phyloP scores from a whole-genome alignment of 2,113 vertebrate species.

The human (Homo sapiens) region DNA sequence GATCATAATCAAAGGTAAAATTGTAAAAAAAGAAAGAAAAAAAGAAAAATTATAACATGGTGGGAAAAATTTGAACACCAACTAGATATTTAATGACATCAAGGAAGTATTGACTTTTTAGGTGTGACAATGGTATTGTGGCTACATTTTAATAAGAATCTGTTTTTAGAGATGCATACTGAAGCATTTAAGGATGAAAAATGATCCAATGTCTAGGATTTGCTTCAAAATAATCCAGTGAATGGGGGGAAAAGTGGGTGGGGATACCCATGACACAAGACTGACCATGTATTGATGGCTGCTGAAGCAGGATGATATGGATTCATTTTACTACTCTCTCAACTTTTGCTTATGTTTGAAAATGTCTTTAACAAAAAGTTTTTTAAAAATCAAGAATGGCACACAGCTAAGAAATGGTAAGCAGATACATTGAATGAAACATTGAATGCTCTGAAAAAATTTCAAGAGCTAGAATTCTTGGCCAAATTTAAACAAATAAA shows the following conservation, averaged over 20 bases:
- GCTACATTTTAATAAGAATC: background rate
- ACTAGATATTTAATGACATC: background rate
- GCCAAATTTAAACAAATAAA: slow-evolving; percentile 39
- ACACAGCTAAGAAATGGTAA: background rate
- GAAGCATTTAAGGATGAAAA: background rate
- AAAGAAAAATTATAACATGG: background rate
- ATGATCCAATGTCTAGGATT: background rate
- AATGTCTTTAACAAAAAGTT: background rate
- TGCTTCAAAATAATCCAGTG: background rate
- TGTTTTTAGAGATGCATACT: background rate
- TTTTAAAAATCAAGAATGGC: background rate
- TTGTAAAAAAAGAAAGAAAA: background rate
- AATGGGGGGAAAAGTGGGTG: background rate
- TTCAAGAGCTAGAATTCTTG: background rate
- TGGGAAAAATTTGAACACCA: background rate
- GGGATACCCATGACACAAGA: background rate
- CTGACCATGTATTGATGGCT: background rate
- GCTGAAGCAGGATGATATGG: background rate
- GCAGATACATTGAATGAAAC: background rate
- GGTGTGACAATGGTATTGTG: background rate
- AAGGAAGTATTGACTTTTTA: background rate
- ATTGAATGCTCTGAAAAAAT: background rate
- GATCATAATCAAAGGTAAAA: background rate
- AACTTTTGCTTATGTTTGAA: background rate
- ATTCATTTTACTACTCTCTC: background rate